phyloP scores from a whole-genome alignment of 2,888 invertebrate genomes.

The Ryuthela nishihirai region DNA sequence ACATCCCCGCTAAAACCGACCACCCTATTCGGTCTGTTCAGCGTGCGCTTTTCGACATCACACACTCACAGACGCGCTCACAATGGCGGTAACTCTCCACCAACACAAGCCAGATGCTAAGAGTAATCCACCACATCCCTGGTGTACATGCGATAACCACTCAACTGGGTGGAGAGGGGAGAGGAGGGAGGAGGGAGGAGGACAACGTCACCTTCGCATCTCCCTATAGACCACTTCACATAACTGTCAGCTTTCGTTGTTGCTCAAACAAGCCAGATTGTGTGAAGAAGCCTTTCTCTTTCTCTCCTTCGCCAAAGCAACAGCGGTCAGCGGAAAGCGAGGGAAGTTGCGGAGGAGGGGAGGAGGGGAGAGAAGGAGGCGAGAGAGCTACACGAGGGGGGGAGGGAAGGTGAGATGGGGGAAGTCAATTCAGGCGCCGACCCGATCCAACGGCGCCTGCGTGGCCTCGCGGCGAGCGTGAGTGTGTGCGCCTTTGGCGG shows the following conservation, averaged over 20 bases:
- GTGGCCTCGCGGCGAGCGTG: too few species aligned
- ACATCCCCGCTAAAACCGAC: too few species aligned
- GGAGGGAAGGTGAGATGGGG: background rate
- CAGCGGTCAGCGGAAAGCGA: background rate
- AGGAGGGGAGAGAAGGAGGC: background rate
- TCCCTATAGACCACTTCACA: background rate
- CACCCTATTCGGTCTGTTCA: too few species aligned
- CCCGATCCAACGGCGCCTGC: background rate
- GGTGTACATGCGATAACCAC: constrained; percentile 8
- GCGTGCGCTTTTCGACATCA: too few species aligned
- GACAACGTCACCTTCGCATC: too few species aligned
- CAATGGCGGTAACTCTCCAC: background rate
- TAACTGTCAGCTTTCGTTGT: background rate
- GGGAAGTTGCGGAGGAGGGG: too few species aligned
- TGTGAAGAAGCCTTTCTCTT: background rate
- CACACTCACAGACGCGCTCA: background rate
- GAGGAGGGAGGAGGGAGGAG: too few species aligned
- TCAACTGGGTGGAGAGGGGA: too few species aligned
- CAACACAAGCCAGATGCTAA: background rate
- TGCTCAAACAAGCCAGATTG: background rate
- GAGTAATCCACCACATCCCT: background rate
- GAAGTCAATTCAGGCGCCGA: background rate
- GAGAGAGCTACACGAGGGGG: background rate
- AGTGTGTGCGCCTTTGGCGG: background rate
- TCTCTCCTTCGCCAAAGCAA: background rate